A percentile compares a stretch with the other conserved stretches of the same genome.
Evolutionary conservation across 2,888 invertebrate species (phyloP).

Genomic region (Cryptus armator): DNA sequence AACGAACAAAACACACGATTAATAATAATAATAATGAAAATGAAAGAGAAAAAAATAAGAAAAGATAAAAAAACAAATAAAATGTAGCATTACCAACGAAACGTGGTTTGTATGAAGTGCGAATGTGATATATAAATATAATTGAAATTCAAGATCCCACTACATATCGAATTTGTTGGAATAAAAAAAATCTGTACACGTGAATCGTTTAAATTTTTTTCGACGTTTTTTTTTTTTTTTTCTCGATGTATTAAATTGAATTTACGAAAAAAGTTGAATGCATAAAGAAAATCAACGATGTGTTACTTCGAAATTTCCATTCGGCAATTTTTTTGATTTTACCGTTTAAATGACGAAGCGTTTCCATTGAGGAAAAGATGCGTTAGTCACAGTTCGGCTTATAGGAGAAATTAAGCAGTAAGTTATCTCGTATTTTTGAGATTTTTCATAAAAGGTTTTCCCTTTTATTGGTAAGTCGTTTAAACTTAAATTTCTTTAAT

Average conservation of each 20-base stretch:
- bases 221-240: slow-evolving; percentile 17
- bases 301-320: too few relatives aligned
- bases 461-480: too few relatives aligned
- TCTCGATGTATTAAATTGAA: background rate
- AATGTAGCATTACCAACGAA: slow-evolving; percentile 41
- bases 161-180: slow-evolving; percentile 63
- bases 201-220: slow-evolving; percentile 21
- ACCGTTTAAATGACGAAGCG: too few relatives aligned
- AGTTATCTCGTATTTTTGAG: too few relatives aligned
- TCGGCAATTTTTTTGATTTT: too few relatives aligned
- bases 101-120: slow-evolving; percentile 56
- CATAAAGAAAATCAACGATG: too few relatives aligned
- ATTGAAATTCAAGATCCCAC: slow-evolving; percentile 54
- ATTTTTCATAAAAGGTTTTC: too few relatives aligned
- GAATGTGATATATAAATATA: slow-evolving; percentile 63
- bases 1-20: slow-evolving; percentile 46
- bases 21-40: slow-evolving; percentile 55
- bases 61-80: slow-evolving; percentile 63
- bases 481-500: too few relatives aligned
- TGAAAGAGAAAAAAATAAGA: slow-evolving; percentile 42
- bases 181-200: slow-evolving; percentile 46
- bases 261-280: background rate
- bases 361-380: too few relatives aligned
- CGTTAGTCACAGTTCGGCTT: too few relatives aligned
- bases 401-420: too few relatives aligned